Base-by-base conservation (phyloP, 2,888 invertebrate species). In the Mycalesis mineus region DNA sequence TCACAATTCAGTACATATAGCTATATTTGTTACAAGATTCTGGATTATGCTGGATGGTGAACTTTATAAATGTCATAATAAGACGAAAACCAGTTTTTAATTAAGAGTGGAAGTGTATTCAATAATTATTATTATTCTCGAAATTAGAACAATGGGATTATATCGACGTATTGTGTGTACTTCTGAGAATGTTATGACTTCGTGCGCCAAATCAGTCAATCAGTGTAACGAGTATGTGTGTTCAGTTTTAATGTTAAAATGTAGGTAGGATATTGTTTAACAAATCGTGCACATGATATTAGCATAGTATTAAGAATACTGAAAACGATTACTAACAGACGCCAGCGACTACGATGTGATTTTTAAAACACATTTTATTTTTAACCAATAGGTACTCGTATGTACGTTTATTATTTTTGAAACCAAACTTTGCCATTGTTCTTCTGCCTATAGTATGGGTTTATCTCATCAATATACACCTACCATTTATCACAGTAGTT, bases 181-280 rank as follows among this genome's bases (percentile, higher is more conserved):
- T 28, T 28, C 28, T 44, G 44, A 13, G 44, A 13, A 28, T 44
- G 44, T 44, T 44, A 28, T 44, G 44, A 44, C 44, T 44, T 13
- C 28, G 44, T 44, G 44, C 28, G 44, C 44, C 44, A 44, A 44
- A 44, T 44, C 44, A 29, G 44, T 44, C 44, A 44, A 44, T 44
- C 44, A 44, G 13, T 44, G 22, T 44, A n/a, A n/a, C n/a, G n/a
- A n/a, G n/a, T 22, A 28, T 29, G 28, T n/a, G 28, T 28, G 44
- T 28, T 33, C 1, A 33, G 1, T 33, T 33, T 42, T 28, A 0
- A 8, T 11, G 39, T 7, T 14, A 22, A 41, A 41, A 22, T 41
- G 13, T 40, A 28, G 28, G 42, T 11, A 15, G 41, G 17, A 42
- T 22, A 42, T 15, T 15, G 8, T 40, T 8, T 15, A 15, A 40